Conservation (phyloP, 2,797 vertebrate genomes). For the Spinibarbus caldwelli region DNA sequence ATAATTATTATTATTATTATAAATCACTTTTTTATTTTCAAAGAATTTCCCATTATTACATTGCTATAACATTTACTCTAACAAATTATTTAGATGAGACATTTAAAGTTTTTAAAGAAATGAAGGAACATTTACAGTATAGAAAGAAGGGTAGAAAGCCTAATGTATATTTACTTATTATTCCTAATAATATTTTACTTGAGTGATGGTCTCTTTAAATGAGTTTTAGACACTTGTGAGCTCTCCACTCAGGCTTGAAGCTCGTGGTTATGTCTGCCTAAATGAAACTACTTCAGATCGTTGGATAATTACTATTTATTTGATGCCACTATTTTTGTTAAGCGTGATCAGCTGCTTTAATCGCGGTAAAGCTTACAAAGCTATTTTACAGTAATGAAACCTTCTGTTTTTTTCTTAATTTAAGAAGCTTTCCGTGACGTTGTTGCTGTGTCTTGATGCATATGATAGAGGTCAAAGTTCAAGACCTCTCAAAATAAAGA, state of each 20-base stretch:
- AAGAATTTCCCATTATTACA: neutral
- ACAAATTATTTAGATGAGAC: neutral
- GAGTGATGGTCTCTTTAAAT: neutral
- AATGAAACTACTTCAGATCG: slow-evolving; percentile 14
- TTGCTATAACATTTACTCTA: neutral
- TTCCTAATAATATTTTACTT: neutral
- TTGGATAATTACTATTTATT: slow-evolving; percentile 41
- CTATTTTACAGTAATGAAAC: slow-evolving; percentile 6
- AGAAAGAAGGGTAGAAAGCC: neutral
- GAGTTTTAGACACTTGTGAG: neutral
- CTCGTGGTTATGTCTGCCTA: neutral
- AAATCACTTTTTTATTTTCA: neutral
- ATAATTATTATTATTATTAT: neutral
- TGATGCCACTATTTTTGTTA: slow-evolving; percentile 2
- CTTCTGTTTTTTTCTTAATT: neutral
- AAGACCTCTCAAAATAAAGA: slow-evolving; percentile 64
- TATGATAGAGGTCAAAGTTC: slow-evolving; percentile 65
- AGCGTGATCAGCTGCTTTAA: slow-evolving; percentile 4
- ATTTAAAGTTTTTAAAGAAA: slow-evolving; percentile 20
- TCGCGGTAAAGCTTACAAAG: neutral
- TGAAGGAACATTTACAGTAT: neutral
- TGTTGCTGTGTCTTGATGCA: slow-evolving; percentile 37
- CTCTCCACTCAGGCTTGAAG: neutral
- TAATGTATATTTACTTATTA: no score
- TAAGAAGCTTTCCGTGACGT: neutral